Base-by-base conservation (phyloP, 2,888 invertebrate genomes). In the Cerastis rubricosa region DNA sequence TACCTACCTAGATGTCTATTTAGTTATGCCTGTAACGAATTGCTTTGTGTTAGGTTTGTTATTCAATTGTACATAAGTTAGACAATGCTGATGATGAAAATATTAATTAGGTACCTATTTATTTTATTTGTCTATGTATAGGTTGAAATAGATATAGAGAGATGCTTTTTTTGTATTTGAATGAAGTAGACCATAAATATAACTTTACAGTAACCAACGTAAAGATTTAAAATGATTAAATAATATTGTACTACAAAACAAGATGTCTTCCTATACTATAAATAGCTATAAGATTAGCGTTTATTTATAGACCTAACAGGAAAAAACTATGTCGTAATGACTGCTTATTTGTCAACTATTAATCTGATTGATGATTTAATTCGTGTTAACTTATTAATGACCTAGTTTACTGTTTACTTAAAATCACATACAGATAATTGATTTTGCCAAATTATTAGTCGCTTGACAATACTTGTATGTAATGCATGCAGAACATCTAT, bases 1-100 rank as follows among this genome's bases (percentile, higher is more conserved):
- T 59, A 45, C 35, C 35, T 70, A 72, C 54, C 45, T 66, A 59
- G 49, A 57, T 63, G 35, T 59, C 71, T 83, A 64, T 67, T 83
- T 84, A 79, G 51, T 72, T 79, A 83, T 84, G 80, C 72, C 70
- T 80, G 69, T 84, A 83, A 84, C 75, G 75, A 83, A 84, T 75
- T 51, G 70, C 75, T 75, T 79, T 80, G 80, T 84, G 59, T 74
- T 64, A 59, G 2, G 45, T 75, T 73, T 51, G 35, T 57, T 71
- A 66, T 74, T 71, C 63, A 71, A 76, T 68, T 71, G 35, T 19
- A 74, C 11, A 51, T 66, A 54, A 72, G 47, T 65, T 25, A 68
- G 14, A 12, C 3, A 78, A 17, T 49, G n/a, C 14, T 49, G n/a
- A 49, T 59, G 49, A 45, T 49, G n/a, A 43, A 59, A 78, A 78